These are phyloP conservation scores for Halictus quadricinctus DNA, from an alignment of 2,888 invertebrate species.

Conservation along the genomic window DNA sequence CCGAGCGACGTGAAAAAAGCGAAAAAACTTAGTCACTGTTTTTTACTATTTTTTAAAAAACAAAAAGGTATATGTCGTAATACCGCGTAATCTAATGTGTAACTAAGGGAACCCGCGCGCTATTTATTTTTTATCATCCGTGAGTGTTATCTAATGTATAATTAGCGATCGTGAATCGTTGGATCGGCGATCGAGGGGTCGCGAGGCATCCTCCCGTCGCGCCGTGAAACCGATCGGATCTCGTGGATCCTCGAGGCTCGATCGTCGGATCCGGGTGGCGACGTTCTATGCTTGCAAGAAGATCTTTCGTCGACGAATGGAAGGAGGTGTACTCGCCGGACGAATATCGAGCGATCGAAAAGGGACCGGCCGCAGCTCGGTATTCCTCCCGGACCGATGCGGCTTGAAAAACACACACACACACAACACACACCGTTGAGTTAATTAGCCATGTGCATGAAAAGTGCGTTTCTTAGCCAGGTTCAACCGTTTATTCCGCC, in stretches of 20 bases:
- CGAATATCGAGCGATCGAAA: constrained; percentile 42
- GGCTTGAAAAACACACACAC: constrained; percentile 26
- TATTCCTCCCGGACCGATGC: constrained; percentile 37
- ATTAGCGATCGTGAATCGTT: constrained; percentile 50
- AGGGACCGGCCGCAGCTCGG: constrained; percentile 34
- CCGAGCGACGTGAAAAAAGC: constrained; percentile 76
- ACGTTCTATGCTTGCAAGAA: constrained; percentile 48
- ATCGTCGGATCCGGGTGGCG: constrained; percentile 33
- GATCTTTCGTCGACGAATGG: constrained; percentile 43
- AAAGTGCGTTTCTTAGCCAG: constrained; percentile 11
- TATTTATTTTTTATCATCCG: constrained; percentile 80
- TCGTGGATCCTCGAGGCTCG: neutral
- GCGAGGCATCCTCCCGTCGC: neutral
- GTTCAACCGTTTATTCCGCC: constrained; percentile 1
- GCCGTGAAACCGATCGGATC: constrained; percentile 2
- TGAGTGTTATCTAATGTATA: constrained; percentile 68
- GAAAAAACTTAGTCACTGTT: constrained; percentile 81
- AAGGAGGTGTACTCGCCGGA: constrained; percentile 16
- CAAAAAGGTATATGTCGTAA: constrained; percentile 72
- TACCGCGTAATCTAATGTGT: constrained; percentile 75
- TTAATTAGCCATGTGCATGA: constrained; percentile 9
- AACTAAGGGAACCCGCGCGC: constrained; percentile 75
- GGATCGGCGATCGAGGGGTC: constrained; percentile 25
- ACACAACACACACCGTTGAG: constrained; percentile 36
- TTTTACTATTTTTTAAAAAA: constrained; percentile 79